phyloP scores from a whole-genome alignment of 1,140 invertebrate species.

The Halesus radiatus region DNA sequence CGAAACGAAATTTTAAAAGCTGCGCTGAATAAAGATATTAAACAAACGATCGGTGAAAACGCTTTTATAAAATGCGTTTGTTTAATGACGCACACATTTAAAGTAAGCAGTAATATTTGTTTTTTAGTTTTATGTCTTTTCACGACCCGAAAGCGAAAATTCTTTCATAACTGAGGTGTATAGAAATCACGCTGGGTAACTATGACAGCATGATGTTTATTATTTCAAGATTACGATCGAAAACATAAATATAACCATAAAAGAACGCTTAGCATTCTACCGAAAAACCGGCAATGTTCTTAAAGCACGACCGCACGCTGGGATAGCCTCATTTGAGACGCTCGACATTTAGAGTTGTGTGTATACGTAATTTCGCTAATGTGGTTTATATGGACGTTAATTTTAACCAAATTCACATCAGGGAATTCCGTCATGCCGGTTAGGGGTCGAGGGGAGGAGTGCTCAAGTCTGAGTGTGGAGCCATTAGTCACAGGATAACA shows the following conservation, averaged over 20 bases:
- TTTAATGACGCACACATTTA: not conserved
- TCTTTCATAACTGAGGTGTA: constrained; percentile 12
- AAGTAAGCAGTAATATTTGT: not conserved
- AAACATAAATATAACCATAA: constrained; percentile 30
- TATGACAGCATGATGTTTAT: constrained; percentile 29
- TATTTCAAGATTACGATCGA: constrained; percentile 29
- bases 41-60: not conserved
- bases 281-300: constrained; percentile 29
- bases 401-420: constrained; percentile 51
- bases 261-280: constrained; percentile 30
- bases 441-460: constrained; percentile 38
- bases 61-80: not conserved
- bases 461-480: constrained; percentile 43
- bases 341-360: constrained; percentile 19
- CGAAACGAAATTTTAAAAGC: not conserved
- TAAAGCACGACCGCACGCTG: constrained; percentile 19
- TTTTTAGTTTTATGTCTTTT: not conserved
- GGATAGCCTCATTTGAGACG: constrained; percentile 17
- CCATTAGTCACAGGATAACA: constrained; percentile 56
- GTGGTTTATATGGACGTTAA: constrained; percentile 41
- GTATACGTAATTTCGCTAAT: constrained; percentile 40
- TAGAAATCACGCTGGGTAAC: constrained; percentile 9
- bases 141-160: constrained; percentile 15
- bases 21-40: not conserved
- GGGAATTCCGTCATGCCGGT: constrained; percentile 47